Base-by-base conservation (phyloP, 2,113 vertebrate species). In the Barbus barbus region DNA sequence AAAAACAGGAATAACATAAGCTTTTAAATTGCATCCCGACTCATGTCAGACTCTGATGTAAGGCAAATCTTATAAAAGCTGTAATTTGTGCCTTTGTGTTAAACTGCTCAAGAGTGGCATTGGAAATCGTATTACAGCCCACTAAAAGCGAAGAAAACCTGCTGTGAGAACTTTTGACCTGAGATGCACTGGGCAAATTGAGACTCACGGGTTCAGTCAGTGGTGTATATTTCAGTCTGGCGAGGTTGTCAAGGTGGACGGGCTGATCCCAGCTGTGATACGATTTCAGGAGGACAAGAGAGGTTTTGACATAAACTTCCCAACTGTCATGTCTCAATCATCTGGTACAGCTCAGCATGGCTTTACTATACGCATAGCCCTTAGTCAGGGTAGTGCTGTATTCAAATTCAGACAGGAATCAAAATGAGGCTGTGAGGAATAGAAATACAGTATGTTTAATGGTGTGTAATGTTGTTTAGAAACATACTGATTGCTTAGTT, bases 111-210 rank as follows among this genome's bases (percentile, higher is more conserved):
- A 61, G 80, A 78, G 86, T 46, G 41, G 72, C 79, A 84, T 76
- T 82, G 83, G 83, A 90, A 88, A 85, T 88, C 87, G 83, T 86
- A 88, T 91, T 90, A 89, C 58, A 13, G 48, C 81, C 83, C 38
- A 24, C 38, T 81, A 81, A 83, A 78, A 81, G 80, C 38, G 26
- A 86, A 80, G 60, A 78, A 71, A 86, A 83, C 84, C 80, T 33
- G 60, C 88, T 26, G 61, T 61, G 51, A 72, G 81, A 85, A 89
- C 88, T 80, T 86, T 72, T 87, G 88, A 92, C 88, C 89, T 11
- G 1, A 73, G 67, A 82, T 46, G 69, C 86, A 85, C 36, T 73
- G 82, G 31, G 53, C 53, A 80, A 92, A 90, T 90, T 88, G 51
- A 69, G 71, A 83, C 86, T 75, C 46, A 63, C 60, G 78, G 69